These are phyloP conservation scores for Penelope pileata DNA, from an alignment of 2,113 vertebrate genomes.

Conservation along the genomic window DNA sequence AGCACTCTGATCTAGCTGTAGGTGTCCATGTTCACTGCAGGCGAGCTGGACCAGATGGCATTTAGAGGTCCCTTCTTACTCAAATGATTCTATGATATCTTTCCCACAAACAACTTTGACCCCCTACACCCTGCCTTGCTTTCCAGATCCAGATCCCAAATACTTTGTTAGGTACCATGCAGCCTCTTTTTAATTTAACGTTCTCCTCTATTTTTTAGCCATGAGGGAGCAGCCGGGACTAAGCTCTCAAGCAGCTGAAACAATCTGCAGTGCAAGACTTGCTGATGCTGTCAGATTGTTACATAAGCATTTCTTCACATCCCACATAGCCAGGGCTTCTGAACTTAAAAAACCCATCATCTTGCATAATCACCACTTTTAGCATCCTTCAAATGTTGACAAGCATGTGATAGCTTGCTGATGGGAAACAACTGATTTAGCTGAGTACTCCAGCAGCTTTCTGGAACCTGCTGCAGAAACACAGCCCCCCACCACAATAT, in stretches of 20 bases:
- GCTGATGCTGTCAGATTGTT: slow-evolving; percentile 39
- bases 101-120: background rate
- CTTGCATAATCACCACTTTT: slow-evolving; percentile 8
- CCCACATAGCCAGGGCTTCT: slow-evolving; percentile 39
- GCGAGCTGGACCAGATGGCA: too few species aligned
- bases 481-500: accelerated
- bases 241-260: slow-evolving; percentile 40
- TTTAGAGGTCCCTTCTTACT: too few species aligned
- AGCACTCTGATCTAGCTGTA: too few species aligned
- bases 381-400: slow-evolving; percentile 28
- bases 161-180: background rate
- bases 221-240: background rate
- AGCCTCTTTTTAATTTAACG: background rate
- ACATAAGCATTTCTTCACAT: slow-evolving; percentile 61
- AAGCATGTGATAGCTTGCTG: slow-evolving; percentile 44
- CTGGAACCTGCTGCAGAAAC: background rate
- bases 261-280: slow-evolving; percentile 18
- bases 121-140: background rate
- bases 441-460: background rate
- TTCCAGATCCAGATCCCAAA: background rate
- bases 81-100: too few species aligned
- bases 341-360: slow-evolving; percentile 15
- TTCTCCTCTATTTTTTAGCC: background rate
- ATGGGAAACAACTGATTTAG: background rate
- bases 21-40: too few species aligned